Evolutionary conservation across 2,113 vertebrate genomes (phyloP), one percentile per base, ranked within the genome.

Genomic region (Carassius gibelio): DNA sequence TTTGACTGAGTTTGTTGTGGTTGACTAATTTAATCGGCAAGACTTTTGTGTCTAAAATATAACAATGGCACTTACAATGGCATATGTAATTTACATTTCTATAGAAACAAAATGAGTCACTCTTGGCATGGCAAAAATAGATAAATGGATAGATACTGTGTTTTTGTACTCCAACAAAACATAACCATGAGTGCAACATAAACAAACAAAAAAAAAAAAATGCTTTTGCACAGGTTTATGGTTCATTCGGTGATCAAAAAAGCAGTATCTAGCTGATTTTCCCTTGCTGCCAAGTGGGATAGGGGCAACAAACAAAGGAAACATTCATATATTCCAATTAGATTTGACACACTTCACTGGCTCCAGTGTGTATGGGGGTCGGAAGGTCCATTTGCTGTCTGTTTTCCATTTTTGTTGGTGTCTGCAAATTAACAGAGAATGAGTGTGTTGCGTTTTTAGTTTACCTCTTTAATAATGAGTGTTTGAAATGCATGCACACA

Each of bases 321-420:
- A 92, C 93, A 92, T 91, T 92, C 90, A 92, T 89, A 89, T 91
- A 91, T 91, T 92, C 93, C 92, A 93, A 93, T 93, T 92, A 93
- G 90, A 91, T 84, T 87, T 85, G 92, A 89, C 80, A 91, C 90
- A 92, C 92, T 92, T 90, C 86, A 90, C 90, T 92, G 91, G 83
- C 74, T 92, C 66, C 86, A 76, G 81, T 86, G 83, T 89, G 88
- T 42, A 76, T 71, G 36, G 83, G 84, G 90, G 89, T 90, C 85
- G 75, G 85, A 86, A 84, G 80, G 75, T 81, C 87, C 88, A 84
- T 82, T 91, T 74, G 88, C 82, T 50, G 84, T 84, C 89, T 91
- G 88, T 90, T 92, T 93, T 92, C 86, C 90, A 92, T 91, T 93
- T 90, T 85, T 92, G 91, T 92, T 86, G 87, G 89, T 90, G 89